phyloP scores from a whole-genome alignment of 2,113 vertebrate genomes.

The Antidorcas marsupialis region DNA sequence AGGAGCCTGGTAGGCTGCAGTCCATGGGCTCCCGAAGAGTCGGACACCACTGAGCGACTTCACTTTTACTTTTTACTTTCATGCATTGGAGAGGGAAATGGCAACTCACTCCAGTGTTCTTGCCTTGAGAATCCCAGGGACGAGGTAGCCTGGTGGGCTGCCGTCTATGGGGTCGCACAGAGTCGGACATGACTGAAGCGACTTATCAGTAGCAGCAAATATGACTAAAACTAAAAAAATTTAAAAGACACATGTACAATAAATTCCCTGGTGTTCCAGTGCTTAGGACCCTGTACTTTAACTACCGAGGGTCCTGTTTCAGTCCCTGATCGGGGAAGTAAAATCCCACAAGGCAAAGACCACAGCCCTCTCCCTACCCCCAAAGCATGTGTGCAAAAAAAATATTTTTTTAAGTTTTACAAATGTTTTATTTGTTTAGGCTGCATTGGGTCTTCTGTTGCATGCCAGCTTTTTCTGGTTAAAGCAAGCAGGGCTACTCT shows the following conservation, averaged over 20 bases:
- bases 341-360: neutral
- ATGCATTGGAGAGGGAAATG: too few relatives aligned
- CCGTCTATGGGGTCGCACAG: too few relatives aligned
- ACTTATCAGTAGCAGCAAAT: neutral
- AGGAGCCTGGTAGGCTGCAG: too few relatives aligned
- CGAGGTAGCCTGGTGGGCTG: too few relatives aligned
- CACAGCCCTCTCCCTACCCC: neutral
- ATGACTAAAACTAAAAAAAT: neutral
- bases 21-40: too few relatives aligned
- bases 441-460: neutral
- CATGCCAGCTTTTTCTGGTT: neutral
- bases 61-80: too few relatives aligned
- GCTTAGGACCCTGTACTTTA: neutral
- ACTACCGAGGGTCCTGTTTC: neutral
- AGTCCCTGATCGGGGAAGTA: neutral
- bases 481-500: neutral
- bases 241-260: neutral
- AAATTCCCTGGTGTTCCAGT: neutral
- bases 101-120: too few relatives aligned
- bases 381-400: neutral
- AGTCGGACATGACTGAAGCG: too few relatives aligned
- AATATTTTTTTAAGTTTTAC: neutral
- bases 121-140: too few relatives aligned
- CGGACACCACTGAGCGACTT: too few relatives aligned
- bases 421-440: neutral